Evolutionary conservation across 2,113 vertebrate species (phyloP).

Genomic region (Mormyrus lacerda): DNA sequence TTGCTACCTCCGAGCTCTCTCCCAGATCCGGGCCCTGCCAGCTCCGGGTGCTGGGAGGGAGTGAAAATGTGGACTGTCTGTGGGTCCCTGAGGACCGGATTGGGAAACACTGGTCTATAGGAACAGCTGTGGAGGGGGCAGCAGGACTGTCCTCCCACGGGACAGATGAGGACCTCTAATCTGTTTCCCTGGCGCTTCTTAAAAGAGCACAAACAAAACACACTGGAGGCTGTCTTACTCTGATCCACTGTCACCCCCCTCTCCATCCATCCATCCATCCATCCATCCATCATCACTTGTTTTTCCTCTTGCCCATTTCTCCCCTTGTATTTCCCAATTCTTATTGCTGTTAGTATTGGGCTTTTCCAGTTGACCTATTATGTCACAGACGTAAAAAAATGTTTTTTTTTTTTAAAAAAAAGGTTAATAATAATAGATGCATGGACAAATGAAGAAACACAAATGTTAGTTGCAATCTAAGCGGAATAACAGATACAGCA

Average conservation of each 20-base stretch:
- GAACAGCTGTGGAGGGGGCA: background rate
- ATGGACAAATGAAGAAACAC: no score
- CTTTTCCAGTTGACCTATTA: no score
- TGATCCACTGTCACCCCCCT: background rate
- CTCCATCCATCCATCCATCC: background rate
- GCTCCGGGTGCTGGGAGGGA: background rate
- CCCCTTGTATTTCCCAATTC: background rate
- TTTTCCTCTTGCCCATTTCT: background rate
- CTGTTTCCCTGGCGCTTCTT: slow-evolving; percentile 65
- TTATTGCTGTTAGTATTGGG: background rate
- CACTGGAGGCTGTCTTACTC: slow-evolving; percentile 46
- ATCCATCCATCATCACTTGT: background rate
- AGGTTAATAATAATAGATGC: no score
- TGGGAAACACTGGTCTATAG: background rate
- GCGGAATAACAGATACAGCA: no score
- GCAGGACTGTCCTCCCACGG: slow-evolving; percentile 39
- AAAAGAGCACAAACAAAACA: slow-evolving; percentile 61
- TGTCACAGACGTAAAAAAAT: no score
- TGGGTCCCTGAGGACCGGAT: background rate
- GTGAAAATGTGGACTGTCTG: background rate
- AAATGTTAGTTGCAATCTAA: no score
- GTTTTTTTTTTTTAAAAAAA: no score
- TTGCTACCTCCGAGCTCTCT: background rate
- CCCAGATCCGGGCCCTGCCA: background rate
- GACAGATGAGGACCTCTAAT: slow-evolving; percentile 61